A percentile compares a stretch with the other conserved stretches of the same genome.
These are phyloP conservation scores for Drosophila pseudoananassae DNA, from an alignment of 1,140 invertebrate species.

Conservation along the genomic window DNA sequence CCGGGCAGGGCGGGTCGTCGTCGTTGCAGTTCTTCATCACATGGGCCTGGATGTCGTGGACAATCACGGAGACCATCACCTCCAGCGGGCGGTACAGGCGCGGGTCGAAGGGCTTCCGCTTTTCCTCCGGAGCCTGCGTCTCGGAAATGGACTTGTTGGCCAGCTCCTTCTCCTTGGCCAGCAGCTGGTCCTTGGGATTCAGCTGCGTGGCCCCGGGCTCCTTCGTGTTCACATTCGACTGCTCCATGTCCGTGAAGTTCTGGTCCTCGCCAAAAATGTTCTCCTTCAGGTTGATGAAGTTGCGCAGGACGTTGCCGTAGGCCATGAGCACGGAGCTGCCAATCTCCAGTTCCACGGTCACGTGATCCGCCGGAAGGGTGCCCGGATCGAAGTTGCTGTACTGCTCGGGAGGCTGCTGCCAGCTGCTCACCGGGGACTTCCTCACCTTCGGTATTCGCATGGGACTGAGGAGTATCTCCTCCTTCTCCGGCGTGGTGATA, in stretches of 20 bases:
- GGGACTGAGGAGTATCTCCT: slow-evolving; percentile 95
- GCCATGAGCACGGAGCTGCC: slow-evolving; percentile 95
- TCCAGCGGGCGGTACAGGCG: slow-evolving; percentile 94
- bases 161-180: slow-evolving; percentile 78
- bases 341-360: slow-evolving; percentile 96
- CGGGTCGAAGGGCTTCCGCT: slow-evolving; percentile 90
- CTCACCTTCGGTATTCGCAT: slow-evolving; percentile 93
- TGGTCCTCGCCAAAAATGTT: slow-evolving; percentile 98
- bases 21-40: slow-evolving; percentile 94
- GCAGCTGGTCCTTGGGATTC: slow-evolving; percentile 78
- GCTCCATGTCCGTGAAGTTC: slow-evolving; percentile 96
- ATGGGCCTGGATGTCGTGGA: slow-evolving; percentile 98
- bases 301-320: slow-evolving; percentile 95
- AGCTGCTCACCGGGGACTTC: slow-evolving; percentile 89
- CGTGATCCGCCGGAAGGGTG: slow-evolving; percentile 92
- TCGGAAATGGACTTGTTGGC: slow-evolving; percentile 86
- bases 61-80: slow-evolving; percentile 96
- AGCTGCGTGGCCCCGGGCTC: slow-evolving; percentile 39
- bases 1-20: slow-evolving; percentile 94
- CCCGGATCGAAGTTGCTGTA: slow-evolving; percentile 93
- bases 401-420: slow-evolving; percentile 86
- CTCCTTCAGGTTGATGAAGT: slow-evolving; percentile 96
- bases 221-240: slow-evolving; percentile 83
- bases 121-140: slow-evolving; percentile 85
- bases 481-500: slow-evolving; percentile 96